Evolutionary conservation across 2,888 invertebrate species (phyloP).

Genomic region (Gisinianus flammeolus): DNA sequence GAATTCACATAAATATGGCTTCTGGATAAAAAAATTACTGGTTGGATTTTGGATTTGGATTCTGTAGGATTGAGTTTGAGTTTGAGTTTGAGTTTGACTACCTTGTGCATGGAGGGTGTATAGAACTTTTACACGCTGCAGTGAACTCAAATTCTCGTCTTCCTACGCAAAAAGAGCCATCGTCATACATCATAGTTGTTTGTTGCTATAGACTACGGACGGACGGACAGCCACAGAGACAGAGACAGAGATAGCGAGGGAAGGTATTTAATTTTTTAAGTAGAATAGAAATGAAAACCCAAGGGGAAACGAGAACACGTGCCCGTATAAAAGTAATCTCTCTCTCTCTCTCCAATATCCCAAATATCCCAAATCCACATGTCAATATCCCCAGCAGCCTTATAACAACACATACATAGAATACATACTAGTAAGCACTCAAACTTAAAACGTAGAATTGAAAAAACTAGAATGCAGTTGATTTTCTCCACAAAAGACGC

Average conservation of each 20-base stretch:
- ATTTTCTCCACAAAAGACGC: no score
- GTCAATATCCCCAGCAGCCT: no score
- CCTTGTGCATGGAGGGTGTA: neutral
- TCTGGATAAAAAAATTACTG: no score
- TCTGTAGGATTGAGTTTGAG: no score
- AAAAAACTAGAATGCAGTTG: no score
- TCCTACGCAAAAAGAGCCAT: neutral
- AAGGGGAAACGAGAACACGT: conserved; percentile 2
- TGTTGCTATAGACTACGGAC: neutral
- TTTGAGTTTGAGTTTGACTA: neutral
- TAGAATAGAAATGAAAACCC: neutral
- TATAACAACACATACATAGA: no score
- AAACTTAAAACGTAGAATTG: no score
- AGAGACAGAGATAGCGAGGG: neutral
- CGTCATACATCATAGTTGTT: neutral
- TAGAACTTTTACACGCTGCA: neutral
- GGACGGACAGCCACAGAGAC: neutral
- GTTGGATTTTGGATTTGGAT: no score
- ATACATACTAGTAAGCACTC: no score
- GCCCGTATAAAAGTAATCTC: neutral
- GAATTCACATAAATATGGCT: no score
- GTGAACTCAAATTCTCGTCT: neutral
- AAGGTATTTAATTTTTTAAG: neutral
- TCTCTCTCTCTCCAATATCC: no score
- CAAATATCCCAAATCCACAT: no score